Evolutionary conservation across 2,113 vertebrate species (phyloP).

Genomic region (Lepus europaeus): DNA sequence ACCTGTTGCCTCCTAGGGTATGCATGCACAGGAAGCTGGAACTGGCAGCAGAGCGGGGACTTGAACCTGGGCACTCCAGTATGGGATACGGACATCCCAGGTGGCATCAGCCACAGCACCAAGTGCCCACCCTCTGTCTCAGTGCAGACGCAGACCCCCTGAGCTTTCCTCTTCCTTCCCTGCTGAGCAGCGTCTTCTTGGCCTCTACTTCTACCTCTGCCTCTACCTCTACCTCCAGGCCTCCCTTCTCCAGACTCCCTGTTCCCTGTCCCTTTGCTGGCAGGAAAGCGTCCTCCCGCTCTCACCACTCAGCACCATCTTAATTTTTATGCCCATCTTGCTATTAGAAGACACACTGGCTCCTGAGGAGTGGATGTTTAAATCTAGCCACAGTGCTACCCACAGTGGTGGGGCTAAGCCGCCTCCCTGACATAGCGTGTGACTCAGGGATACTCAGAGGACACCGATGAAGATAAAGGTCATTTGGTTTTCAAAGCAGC

Average conservation of each 20-base stretch:
- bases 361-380: constrained; percentile 24
- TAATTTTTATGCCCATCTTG: neutral
- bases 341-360: neutral
- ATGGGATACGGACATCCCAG: too few relatives aligned
- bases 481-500: constrained; percentile 77
- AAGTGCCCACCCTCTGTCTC: too few relatives aligned
- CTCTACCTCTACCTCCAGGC: neutral
- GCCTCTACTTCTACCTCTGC: too few relatives aligned
- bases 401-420: neutral
- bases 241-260: neutral
- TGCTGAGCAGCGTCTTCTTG: neutral
- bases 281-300: neutral
- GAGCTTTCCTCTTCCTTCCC: neutral
- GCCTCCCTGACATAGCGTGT: constrained; percentile 33
- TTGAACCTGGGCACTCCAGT: too few relatives aligned
- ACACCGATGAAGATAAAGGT: constrained; percentile 83
- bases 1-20: too few relatives aligned
- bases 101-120: too few relatives aligned
- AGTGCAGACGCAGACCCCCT: accelerated
- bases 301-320: neutral
- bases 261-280: neutral
- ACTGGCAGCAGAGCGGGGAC: too few relatives aligned
- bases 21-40: too few relatives aligned
- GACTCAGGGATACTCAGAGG: constrained; percentile 78
- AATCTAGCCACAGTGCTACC: neutral